Evolutionary conservation across 37 sponge, comb jelly and placozoan species (phyloP).

Genomic region (Diacarnus erythraeanus): DNA sequence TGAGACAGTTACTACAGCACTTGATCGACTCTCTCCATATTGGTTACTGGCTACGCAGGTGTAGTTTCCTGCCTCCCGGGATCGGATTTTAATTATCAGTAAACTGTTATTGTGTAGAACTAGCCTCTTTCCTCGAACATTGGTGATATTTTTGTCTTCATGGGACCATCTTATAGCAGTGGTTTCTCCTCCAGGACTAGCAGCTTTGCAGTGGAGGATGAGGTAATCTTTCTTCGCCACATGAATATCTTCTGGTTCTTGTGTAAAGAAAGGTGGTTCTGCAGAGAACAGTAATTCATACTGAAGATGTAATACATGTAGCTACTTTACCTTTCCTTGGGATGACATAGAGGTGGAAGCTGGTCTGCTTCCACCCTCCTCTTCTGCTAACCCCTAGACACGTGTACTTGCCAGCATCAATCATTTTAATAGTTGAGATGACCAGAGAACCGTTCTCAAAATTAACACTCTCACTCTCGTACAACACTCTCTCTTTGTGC

Average conservation of each 20-base stretch:
- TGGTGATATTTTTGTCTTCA: background rate
- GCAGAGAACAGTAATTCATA: background rate
- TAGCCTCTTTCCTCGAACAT: background rate
- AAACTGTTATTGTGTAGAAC: constrained; percentile 6
- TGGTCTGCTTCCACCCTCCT: background rate
- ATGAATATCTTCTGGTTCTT: background rate
- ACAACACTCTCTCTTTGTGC: background rate
- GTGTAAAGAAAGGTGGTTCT: constrained; percentile 28
- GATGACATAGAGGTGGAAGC: background rate
- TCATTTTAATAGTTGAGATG: background rate
- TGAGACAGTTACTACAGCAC: constrained; percentile 12
- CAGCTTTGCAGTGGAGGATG: constrained; percentile 5
- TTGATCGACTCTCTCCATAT: background rate
- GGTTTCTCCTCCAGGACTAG: background rate
- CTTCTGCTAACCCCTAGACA: background rate
- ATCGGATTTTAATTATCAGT: background rate
- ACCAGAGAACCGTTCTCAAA: constrained; percentile 23
- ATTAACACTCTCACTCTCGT: background rate
- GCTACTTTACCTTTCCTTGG: background rate
- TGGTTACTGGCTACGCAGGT: constrained; percentile 30
- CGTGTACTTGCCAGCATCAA: constrained; percentile 7
- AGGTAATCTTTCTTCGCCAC: background rate
- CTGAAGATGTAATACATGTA: background rate
- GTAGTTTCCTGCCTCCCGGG: constrained; percentile 9
- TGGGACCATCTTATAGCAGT: background rate